Evolutionary conservation across 2,888 invertebrate genomes (phyloP).

Genomic region (Drosophila birchii): DNA sequence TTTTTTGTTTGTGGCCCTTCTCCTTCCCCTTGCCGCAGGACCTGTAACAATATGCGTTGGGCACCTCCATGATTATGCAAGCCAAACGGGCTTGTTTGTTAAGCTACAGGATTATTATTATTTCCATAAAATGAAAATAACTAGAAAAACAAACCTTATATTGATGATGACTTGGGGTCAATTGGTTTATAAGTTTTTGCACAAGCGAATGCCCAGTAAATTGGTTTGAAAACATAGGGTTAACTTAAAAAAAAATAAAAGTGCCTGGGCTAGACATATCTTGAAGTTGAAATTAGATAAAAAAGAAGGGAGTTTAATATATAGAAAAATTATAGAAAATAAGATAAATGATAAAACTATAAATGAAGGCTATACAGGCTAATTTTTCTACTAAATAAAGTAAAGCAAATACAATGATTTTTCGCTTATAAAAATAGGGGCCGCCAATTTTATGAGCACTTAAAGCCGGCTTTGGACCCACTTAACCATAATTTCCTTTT

Average conservation of each 20-base stretch:
- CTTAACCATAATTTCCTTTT: constrained; percentile 3
- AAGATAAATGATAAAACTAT: neutral
- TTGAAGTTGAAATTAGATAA: neutral
- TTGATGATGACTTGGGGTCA: constrained; percentile 14
- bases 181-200: constrained; percentile 28
- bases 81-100: constrained; percentile 4
- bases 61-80: constrained; percentile 22
- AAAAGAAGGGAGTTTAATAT: neutral
- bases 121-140: neutral
- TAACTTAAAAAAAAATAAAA: neutral
- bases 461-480: neutral
- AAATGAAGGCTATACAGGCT: neutral
- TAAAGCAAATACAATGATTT: no score
- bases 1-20: constrained; percentile 65
- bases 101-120: constrained; percentile 17
- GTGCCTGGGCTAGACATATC: neutral
- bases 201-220: neutral
- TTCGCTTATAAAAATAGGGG: neutral
- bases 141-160: neutral
- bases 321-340: no score
- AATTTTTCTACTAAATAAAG: neutral
- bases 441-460: neutral
- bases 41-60: constrained; percentile 11
- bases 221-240: neutral
- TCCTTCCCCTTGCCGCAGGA: constrained; percentile 21